Base-by-base conservation (phyloP, 2,113 vertebrate genomes). In the Deroptyus accipitrinus region DNA sequence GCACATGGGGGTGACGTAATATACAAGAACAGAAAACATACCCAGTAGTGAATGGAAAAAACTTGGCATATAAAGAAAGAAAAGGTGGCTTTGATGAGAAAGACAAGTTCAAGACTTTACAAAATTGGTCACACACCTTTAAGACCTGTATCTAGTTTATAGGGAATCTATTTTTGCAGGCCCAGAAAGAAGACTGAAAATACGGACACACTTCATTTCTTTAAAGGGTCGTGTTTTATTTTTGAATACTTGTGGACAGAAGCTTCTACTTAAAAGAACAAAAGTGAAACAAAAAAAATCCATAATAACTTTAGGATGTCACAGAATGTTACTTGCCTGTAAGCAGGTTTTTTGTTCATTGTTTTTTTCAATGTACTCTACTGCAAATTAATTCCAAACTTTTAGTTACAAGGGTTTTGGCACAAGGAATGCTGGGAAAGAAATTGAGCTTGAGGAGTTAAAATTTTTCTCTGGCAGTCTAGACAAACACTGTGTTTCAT, bases 21-120 rank as follows among this genome's bases (percentile, higher is more conserved):
- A 96, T 80, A 96, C 94, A 96, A 10, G 33, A 94, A 96, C 92
- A 76, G 91, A 98, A 98, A 98, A 97, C 96, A 98, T 92, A 97
- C 83, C 96, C 97, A 97, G 96, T 91, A 96, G 95, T 79, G 94
- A 98, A 97, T 80, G 90, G 86, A 97, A 98, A 98, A 98, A 97
- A 97, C 95, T 98, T 98, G 98, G 98, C 98, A 96, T 82, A 46
- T 90, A 97, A 98, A 98, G 97, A 98, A 98, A 98, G 97, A 96
- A 98, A 98, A 98, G 97, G 98, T 98, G 98, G 97, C 98, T 98
- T 98, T 98, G 98, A 98, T 98, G 98, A 97, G 95, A 97, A 37
- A 98, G 96, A 97, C 97, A 97, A 98, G 97, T 98, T 98, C 97
- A 98, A 98, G 97, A 98, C 94, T 97, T 97, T 96, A 97, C 97